Percentiles rank a stretch among this genome's conserved stretches.
Evolutionary conservation across 2,113 vertebrate genomes (phyloP).

Genomic region (Paramormyrops kingsleyae): DNA sequence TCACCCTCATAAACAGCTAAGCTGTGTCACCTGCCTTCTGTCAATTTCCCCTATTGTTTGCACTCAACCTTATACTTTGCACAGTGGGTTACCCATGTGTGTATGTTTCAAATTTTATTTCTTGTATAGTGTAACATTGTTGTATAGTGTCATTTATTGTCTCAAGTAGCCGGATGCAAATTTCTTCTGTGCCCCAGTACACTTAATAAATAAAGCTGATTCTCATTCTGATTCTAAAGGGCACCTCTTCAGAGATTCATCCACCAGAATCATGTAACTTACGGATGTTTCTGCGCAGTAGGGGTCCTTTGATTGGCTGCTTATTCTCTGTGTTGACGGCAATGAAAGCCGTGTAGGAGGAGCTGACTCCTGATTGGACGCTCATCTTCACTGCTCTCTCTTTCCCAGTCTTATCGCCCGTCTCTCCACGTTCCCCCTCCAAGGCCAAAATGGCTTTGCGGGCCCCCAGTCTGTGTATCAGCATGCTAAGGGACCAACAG

Average conservation of each 20-base stretch:
- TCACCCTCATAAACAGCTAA: too few species aligned
- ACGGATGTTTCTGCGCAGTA: background rate
- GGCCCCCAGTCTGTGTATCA: conserved; percentile 9
- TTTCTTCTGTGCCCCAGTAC: too few species aligned
- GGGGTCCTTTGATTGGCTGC: background rate
- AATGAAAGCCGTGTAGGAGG: conserved; percentile 12
- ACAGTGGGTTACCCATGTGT: too few species aligned
- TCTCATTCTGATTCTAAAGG: too few species aligned
- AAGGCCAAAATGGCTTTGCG: conserved; percentile 2
- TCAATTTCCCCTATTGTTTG: too few species aligned
- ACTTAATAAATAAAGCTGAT: too few species aligned
- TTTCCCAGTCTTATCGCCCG: background rate
- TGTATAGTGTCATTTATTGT: too few species aligned
- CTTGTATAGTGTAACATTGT: too few species aligned
- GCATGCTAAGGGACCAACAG: background rate
- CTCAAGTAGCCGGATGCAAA: too few species aligned
- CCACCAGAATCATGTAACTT: background rate
- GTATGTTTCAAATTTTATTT: too few species aligned
- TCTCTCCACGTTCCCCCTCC: background rate
- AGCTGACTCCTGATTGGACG: conserved; percentile 14
- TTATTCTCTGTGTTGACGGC: conserved; percentile 1
- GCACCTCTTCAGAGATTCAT: background rate
- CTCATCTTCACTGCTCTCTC: conserved; percentile 8
- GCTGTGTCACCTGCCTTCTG: too few species aligned
- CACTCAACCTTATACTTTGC: too few species aligned